Evolutionary conservation across 2,113 vertebrate species (phyloP).

Genomic region (Takifugu bimaculatus): DNA sequence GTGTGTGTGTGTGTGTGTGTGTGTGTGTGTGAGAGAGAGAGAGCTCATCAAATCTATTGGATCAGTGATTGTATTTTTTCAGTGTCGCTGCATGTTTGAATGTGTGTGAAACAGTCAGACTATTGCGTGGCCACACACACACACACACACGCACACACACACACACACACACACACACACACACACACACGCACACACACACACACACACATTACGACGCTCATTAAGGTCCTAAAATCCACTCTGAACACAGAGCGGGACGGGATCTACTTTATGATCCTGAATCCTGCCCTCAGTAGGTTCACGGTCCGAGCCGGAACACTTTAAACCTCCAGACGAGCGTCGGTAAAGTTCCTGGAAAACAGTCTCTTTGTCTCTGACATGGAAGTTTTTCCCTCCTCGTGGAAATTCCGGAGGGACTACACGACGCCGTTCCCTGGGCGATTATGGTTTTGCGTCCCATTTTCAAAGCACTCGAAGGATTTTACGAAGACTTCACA

Average conservation of each 20-base stretch:
- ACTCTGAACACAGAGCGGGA: too few relatives aligned
- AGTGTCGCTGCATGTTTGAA: slow-evolving; percentile 4
- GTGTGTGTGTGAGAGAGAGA: neutral
- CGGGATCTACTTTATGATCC: too few relatives aligned
- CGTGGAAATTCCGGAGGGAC: slow-evolving; percentile 2
- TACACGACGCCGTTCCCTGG: slow-evolving; percentile 3
- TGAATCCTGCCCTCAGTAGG: too few relatives aligned
- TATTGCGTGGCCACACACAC: too few relatives aligned
- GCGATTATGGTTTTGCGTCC: neutral
- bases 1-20: neutral
- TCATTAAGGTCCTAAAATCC: neutral
- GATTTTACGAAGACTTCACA: neutral
- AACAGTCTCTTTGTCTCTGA: neutral
- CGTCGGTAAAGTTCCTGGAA: neutral
- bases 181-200: too few relatives aligned
- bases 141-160: too few relatives aligned
- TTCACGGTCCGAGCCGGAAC: too few relatives aligned
- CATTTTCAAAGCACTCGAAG: too few relatives aligned
- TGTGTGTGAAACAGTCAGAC: too few relatives aligned
- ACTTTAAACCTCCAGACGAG: too few relatives aligned
- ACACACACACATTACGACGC: neutral
- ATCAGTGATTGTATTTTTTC: slow-evolving; percentile 12
- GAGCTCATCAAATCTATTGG: slow-evolving; percentile 38
- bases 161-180: too few relatives aligned
- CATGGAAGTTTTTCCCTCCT: slow-evolving; percentile 4